Evolutionary conservation across 64 coral and sea anemone genomes (phyloP).

Genomic region (Montipora capricornis): DNA sequence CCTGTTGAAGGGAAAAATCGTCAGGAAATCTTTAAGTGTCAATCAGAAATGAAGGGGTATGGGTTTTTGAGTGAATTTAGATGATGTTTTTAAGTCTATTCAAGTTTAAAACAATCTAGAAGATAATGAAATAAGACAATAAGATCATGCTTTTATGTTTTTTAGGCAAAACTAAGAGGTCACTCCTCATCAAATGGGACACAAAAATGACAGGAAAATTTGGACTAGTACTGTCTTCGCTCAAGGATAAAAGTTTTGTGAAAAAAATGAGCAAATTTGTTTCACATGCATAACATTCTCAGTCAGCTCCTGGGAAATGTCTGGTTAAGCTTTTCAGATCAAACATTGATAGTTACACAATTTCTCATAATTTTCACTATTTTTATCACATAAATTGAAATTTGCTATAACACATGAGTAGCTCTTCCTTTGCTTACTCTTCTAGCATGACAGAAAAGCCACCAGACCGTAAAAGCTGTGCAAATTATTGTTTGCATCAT

Average conservation of each 20-base stretch:
- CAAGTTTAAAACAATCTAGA: too few relatives aligned
- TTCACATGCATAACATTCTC: background rate
- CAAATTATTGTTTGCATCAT: too few relatives aligned
- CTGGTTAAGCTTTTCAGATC: background rate
- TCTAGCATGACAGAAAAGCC: too few relatives aligned
- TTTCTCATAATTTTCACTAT: background rate
- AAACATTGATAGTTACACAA: background rate
- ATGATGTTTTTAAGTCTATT: too few relatives aligned
- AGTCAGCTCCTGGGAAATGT: background rate
- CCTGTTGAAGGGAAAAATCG: too few relatives aligned
- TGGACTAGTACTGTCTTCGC: background rate
- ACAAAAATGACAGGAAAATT: conserved; percentile 32
- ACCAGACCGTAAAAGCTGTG: too few relatives aligned
- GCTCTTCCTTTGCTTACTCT: too few relatives aligned
- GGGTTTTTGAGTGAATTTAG: too few relatives aligned
- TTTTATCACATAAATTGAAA: background rate
- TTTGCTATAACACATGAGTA: background rate
- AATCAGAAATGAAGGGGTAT: too few relatives aligned
- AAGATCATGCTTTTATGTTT: background rate
- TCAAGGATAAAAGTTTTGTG: conserved; percentile 13
- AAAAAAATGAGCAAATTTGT: background rate
- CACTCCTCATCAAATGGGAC: conserved; percentile 31
- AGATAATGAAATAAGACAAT: too few relatives aligned
- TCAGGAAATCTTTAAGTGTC: too few relatives aligned
- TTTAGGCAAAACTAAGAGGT: conserved; percentile 53